Evolutionary conservation across 2,888 invertebrate species (phyloP).

Genomic region (Pseudococcus longispinus): DNA sequence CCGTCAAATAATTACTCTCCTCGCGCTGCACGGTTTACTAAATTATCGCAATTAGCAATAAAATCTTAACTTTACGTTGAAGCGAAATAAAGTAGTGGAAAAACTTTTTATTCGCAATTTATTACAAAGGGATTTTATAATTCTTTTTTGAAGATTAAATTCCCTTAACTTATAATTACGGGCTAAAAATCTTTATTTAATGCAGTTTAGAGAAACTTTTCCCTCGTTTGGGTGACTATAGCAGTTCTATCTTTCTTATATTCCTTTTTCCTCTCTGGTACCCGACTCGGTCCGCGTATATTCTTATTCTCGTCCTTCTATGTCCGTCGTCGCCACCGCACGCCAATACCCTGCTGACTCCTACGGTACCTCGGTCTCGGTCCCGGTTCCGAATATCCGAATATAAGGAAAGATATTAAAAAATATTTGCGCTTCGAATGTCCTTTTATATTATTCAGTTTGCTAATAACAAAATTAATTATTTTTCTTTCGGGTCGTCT

Average conservation of each 20-base stretch:
- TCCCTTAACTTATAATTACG: constrained; percentile 43
- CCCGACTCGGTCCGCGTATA: background rate
- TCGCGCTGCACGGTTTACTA: background rate
- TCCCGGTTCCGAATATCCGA: background rate
- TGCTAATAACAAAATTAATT: constrained; percentile 44
- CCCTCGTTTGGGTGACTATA: background rate
- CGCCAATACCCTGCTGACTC: background rate
- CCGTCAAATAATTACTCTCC: background rate
- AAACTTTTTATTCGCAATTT: constrained; percentile 40
- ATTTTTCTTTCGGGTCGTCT: constrained; percentile 30
- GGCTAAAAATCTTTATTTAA: constrained; percentile 44
- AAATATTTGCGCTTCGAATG: constrained; percentile 38
- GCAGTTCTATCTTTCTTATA: background rate
- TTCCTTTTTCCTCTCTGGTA: background rate
- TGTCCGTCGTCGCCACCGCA: background rate
- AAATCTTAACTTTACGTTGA: constrained; percentile 35
- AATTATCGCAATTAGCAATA: constrained; percentile 42
- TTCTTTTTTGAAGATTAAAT: constrained; percentile 45
- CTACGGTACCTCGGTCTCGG: background rate
- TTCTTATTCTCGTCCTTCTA: background rate
- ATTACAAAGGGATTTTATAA: constrained; percentile 39
- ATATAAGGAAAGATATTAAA: constrained; percentile 23
- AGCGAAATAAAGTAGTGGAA: constrained; percentile 29
- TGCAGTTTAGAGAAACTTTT: constrained; percentile 41
- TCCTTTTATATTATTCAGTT: constrained; percentile 37